These are phyloP conservation scores for Caprella mutica DNA, from an alignment of 2,888 invertebrate species.

Conservation along the genomic window DNA sequence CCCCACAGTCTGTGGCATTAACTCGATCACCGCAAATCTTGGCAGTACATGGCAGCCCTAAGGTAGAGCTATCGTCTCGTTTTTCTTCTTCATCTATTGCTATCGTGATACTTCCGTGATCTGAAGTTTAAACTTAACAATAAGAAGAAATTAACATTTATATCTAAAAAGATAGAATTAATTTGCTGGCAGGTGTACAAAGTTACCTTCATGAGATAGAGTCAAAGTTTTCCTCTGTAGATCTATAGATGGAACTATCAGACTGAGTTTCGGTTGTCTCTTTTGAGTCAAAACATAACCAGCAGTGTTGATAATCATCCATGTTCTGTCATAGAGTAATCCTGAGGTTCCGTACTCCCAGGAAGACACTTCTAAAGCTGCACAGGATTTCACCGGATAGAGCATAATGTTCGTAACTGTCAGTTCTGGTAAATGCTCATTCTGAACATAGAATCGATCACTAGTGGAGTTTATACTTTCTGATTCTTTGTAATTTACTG, in stretches of 20 bases:
- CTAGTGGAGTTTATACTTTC: too few relatives aligned
- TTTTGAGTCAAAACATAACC: constrained; percentile 84
- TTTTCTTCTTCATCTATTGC: background rate
- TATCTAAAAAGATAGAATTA: background rate
- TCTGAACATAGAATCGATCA: too few relatives aligned
- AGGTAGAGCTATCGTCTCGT: too few relatives aligned
- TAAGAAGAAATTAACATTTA: background rate
- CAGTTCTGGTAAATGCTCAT: too few relatives aligned
- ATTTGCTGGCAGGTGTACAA: background rate
- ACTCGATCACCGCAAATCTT: constrained; percentile 76
- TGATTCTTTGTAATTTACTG: too few relatives aligned
- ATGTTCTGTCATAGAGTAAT: constrained; percentile 75
- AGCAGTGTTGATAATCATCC: constrained; percentile 76
- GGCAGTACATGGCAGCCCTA: constrained; percentile 45
- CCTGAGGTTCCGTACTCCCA: constrained; percentile 70
- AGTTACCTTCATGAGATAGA: constrained; percentile 36
- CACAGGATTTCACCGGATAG: constrained; percentile 88
- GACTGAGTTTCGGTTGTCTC: constrained; percentile 62
- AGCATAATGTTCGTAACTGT: constrained; percentile 50
- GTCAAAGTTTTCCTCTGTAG: constrained; percentile 43
- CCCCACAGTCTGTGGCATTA: constrained; percentile 71
- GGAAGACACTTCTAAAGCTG: constrained; percentile 54
- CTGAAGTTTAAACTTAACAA: background rate
- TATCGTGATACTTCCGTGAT: background rate
- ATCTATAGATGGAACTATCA: constrained; percentile 61